phyloP scores from a whole-genome alignment of 1,140 invertebrate genomes.

The Trichogramma pretiosum region DNA sequence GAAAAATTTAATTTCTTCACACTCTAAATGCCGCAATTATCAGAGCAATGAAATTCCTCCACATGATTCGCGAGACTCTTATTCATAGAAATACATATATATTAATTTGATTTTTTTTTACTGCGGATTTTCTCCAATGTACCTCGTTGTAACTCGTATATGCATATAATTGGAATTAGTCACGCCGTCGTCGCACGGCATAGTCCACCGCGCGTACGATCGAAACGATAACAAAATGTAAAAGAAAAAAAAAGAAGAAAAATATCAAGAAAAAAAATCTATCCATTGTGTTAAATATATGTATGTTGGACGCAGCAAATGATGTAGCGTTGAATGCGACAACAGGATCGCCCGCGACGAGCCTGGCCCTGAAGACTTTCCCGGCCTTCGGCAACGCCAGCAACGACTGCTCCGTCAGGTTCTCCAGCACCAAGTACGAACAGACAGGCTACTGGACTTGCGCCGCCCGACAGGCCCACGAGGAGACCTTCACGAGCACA shows the following conservation, averaged over 20 bases:
- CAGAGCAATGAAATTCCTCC: no score
- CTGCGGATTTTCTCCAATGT: no score
- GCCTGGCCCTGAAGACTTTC: conserved; percentile 35
- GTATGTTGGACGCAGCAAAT: conserved; percentile 1
- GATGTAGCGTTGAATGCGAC: conserved; percentile 23
- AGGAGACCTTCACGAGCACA: conserved; percentile 37
- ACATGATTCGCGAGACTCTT: no score
- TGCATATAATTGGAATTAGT: not conserved
- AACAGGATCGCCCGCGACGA: conserved; percentile 20
- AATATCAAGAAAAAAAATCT: not conserved
- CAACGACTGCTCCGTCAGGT: conserved; percentile 43
- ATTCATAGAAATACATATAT: no score
- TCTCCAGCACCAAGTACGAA: conserved; percentile 38
- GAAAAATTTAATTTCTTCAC: no score
- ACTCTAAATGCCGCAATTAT: no score
- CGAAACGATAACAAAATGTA: not conserved
- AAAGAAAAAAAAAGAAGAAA: not conserved
- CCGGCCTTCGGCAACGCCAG: conserved; percentile 41
- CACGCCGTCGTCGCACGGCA: not conserved
- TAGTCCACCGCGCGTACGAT: not conserved
- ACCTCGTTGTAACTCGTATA: no score
- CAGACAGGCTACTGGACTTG: conserved; percentile 44
- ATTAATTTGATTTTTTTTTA: no score
- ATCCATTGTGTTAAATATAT: not conserved
- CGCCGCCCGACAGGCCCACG: conserved; percentile 31